Evolutionary conservation across 2,113 vertebrate genomes (phyloP).

Genomic region (Choloepus hoffmanni): DNA sequence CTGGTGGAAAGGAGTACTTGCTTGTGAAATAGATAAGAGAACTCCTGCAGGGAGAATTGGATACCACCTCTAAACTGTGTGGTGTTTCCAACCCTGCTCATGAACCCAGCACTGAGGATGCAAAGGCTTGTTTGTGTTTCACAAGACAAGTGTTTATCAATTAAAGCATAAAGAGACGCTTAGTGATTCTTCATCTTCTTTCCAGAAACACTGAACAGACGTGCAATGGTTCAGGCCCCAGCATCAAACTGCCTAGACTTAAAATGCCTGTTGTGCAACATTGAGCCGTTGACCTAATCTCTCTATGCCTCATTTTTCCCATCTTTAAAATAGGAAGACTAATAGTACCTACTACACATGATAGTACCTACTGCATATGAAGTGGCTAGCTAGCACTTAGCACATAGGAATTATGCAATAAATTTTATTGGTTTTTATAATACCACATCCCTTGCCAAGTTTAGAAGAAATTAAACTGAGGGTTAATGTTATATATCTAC

Average conservation of each 20-base stretch:
- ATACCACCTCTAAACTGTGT: rapidly evolving
- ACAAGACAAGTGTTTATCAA: background rate
- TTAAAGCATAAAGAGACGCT: background rate
- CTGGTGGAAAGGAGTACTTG: background rate
- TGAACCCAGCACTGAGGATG: background rate
- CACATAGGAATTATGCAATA: background rate
- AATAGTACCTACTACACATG: background rate
- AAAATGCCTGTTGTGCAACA: background rate
- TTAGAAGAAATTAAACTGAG: constrained; percentile 42
- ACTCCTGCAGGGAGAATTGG: background rate
- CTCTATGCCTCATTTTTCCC: background rate
- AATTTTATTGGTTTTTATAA: background rate
- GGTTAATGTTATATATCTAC: background rate
- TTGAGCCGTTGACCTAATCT: background rate
- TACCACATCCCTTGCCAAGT: background rate
- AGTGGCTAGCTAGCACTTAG: background rate
- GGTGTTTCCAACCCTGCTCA: background rate
- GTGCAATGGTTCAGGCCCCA: background rate
- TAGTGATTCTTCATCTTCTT: background rate
- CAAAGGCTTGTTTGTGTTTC: background rate
- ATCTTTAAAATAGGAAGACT: constrained; percentile 30
- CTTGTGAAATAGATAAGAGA: background rate
- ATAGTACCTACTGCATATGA: background rate
- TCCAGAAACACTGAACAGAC: background rate
- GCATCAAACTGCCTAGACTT: background rate